Conservation (phyloP, 1,140 invertebrate species). For the Drosophila orena region DNA sequence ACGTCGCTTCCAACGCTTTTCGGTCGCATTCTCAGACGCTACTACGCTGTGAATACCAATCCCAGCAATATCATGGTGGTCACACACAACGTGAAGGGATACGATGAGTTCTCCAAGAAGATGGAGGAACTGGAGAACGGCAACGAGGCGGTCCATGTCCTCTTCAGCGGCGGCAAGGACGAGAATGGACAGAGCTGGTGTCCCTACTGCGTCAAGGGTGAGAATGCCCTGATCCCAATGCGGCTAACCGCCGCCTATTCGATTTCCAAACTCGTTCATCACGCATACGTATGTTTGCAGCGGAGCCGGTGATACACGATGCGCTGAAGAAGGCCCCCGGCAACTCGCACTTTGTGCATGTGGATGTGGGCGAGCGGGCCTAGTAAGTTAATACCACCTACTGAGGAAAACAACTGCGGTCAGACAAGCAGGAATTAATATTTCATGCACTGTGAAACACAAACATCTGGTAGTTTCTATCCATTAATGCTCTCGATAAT, state of each 20-base stretch:
- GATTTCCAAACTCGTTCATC: conserved; percentile 15
- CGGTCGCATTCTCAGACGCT: conserved; percentile 46
- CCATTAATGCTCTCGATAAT: background rate
- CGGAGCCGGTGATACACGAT: conserved; percentile 88
- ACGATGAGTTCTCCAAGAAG: conserved; percentile 87
- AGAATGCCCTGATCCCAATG: conserved; percentile 13
- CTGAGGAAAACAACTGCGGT: conserved; percentile 7
- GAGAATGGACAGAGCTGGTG: conserved; percentile 90
- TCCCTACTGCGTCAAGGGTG: conserved; percentile 90
- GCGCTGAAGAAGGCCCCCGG: conserved; percentile 86
- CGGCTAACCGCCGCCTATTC: conserved; percentile 11
- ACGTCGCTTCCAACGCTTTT: conserved; percentile 52
- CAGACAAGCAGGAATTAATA: background rate
- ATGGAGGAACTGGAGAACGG: conserved; percentile 85
- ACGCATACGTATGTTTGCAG: conserved; percentile 74
- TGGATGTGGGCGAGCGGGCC: conserved; percentile 89
- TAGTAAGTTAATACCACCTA: conserved; percentile 68
- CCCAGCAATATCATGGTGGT: conserved; percentile 86
- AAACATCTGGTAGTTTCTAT: background rate
- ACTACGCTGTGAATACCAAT: conserved; percentile 37
- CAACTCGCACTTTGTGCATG: conserved; percentile 87
- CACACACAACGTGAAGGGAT: conserved; percentile 86
- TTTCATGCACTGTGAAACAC: background rate
- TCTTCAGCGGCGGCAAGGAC: conserved; percentile 89
- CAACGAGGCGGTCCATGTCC: conserved; percentile 86